These are phyloP conservation scores for Cyanoliseus patagonus DNA, from an alignment of 2,113 vertebrate genomes.

Conservation along the genomic window DNA sequence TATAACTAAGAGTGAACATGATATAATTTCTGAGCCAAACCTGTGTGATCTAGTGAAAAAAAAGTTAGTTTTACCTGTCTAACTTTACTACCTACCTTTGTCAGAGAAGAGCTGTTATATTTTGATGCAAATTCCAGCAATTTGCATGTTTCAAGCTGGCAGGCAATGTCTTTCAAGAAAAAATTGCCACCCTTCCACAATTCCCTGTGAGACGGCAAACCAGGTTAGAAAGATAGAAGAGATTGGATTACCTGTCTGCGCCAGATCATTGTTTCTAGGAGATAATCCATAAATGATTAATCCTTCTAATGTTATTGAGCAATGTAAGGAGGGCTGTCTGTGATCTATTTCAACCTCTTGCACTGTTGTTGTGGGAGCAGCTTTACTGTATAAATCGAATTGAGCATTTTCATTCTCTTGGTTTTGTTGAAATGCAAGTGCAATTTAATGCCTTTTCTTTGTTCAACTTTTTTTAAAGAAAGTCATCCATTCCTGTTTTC, in stretches of 20 bases:
- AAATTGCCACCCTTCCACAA: constrained; percentile 62
- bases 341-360: constrained; percentile 76
- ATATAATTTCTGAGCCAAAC: not conserved
- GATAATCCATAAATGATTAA: constrained; percentile 93
- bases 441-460: constrained; percentile 6
- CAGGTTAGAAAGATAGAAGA: constrained; percentile 65
- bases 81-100: constrained; percentile 59
- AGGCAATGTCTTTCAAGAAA: constrained; percentile 60
- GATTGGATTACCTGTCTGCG: constrained; percentile 87
- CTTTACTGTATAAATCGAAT: constrained; percentile 21
- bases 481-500: not conserved
- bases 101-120: constrained; percentile 49
- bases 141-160: constrained; percentile 43
- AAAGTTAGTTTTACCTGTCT: constrained; percentile 12
- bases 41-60: not conserved
- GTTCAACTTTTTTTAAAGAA: not conserved
- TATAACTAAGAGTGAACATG: not conserved
- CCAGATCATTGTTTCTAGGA: constrained; percentile 87
- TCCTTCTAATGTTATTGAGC: constrained; percentile 80
- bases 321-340: constrained; percentile 60
- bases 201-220: constrained; percentile 64
- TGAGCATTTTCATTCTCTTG: not conserved
- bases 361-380: constrained; percentile 20
- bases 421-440: not conserved
- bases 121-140: constrained; percentile 61